These are phyloP conservation scores for Regulus satrapa DNA, from an alignment of 2,113 vertebrate species.

Conservation along the genomic window DNA sequence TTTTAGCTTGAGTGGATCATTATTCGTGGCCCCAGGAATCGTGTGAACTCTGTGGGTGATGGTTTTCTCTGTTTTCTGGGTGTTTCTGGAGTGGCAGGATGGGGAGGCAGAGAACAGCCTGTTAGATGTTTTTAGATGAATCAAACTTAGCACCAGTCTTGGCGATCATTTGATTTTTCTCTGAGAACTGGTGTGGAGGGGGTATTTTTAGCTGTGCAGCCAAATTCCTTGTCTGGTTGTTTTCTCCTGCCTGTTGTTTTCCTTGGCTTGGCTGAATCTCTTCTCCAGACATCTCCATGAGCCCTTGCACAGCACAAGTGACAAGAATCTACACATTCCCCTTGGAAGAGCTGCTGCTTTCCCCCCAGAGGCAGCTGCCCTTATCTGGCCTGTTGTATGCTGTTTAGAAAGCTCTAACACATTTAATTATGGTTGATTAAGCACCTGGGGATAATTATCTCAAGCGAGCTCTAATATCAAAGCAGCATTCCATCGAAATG, in stretches of 20 bases:
- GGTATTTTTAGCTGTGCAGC: not conserved
- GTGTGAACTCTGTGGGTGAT: not conserved
- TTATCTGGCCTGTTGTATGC: not conserved
- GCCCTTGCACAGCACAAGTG: not conserved
- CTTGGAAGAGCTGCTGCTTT: not conserved
- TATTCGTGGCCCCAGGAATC: not conserved
- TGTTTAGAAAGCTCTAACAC: conserved; percentile 8
- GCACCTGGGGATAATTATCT: conserved; percentile 36
- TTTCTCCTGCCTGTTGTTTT: not conserved
- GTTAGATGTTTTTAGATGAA: not conserved
- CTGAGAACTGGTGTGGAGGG: not conserved
- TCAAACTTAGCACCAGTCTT: not conserved
- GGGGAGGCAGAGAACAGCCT: not conserved
- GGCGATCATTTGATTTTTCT: not conserved
- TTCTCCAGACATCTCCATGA: not conserved
- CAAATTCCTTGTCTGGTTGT: not conserved
- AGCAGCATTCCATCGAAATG: not conserved
- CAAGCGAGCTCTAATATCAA: not conserved
- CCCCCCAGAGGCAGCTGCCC: not conserved
- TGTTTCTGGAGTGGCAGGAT: not conserved
- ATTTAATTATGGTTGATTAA: conserved; percentile 36
- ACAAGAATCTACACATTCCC: not conserved
- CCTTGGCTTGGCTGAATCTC: not conserved
- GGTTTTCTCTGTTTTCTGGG: not conserved
- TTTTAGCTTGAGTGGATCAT: not conserved